Base-by-base conservation (phyloP, 2,113 vertebrate species). In the Callipepla californica region DNA sequence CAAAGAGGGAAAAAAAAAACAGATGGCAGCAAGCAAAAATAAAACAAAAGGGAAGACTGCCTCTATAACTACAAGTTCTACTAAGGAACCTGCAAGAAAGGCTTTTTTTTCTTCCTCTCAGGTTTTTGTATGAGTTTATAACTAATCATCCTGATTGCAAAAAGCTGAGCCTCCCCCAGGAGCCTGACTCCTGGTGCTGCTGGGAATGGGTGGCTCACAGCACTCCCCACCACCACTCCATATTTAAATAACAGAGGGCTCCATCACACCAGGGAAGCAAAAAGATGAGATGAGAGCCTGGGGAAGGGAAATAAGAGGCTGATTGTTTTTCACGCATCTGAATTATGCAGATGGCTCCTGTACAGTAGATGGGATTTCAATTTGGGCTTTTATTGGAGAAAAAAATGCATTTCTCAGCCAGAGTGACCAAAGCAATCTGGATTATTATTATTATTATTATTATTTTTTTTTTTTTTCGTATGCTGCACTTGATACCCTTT, bases 51-150 rank as follows among this genome's bases (percentile, higher is more conserved):
- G 51, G 51, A 53, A 57, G 2, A 8, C 9, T 9, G 0, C 20
- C 44, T 32, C 61, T 57, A 0, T 5, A 57, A n/a, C 4, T 8
- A 0, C 3, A 48, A 0, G 0, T 57, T 2, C 36, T 25, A 20
- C 36, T 16, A 3, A 86, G 25, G 42, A 76, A 67, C 13, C 62
- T 4, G 4, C 21, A 32, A 45, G 1, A 3, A 5, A 0, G 0
- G 0, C 20, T 34, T 38, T 2, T 6, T 0, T 18, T 28, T n/a
- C 2, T 6, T 5, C 28, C 57, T 80, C n/a, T 87, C 51, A 45
- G 61, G 48, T 55, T 85, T 92, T 87, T 86, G 30, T 89, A 73
- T 48, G 74, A 78, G 68, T 25, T 7, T 30, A 13, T 51, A 61
- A 65, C 87, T 85, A 81, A 91, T 85, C 72, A 48, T 15, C 53